Evolutionary conservation across 2,113 vertebrate genomes (phyloP).

Genomic region (Vombatus ursinus): DNA sequence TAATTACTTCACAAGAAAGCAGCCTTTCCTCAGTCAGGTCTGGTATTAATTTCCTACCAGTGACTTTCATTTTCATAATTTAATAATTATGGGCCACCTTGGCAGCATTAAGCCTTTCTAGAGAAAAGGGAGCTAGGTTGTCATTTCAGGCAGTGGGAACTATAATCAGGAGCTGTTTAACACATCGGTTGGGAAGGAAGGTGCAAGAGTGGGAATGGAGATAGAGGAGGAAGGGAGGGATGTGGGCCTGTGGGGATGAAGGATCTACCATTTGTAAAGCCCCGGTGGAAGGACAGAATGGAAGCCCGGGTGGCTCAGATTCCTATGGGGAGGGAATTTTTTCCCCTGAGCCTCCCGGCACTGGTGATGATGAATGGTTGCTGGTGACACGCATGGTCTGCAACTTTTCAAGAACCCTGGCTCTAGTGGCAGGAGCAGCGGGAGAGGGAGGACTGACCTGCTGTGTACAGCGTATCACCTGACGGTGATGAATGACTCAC

Average conservation of each 20-base stretch:
- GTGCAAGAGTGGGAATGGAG: neutral
- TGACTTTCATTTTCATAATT: constrained; percentile 81
- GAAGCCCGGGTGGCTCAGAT: fast-evolving
- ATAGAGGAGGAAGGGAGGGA: neutral
- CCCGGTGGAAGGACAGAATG: fast-evolving
- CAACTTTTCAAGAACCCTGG: constrained; percentile 81
- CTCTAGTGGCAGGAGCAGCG: constrained; percentile 75
- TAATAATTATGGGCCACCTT: constrained; percentile 77
- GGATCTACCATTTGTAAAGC: neutral
- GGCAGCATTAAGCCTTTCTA: constrained; percentile 60
- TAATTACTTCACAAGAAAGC: constrained; percentile 84
- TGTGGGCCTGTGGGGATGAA: fast-evolving
- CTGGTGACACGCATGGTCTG: constrained; percentile 81
- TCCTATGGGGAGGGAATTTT: neutral
- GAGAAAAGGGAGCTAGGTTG: constrained; percentile 32
- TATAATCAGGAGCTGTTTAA: neutral
- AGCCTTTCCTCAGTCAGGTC: constrained; percentile 76
- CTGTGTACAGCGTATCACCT: constrained; percentile 77
- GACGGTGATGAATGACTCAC: constrained; percentile 81
- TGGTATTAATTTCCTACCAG: constrained; percentile 82
- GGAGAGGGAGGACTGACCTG: constrained; percentile 77
- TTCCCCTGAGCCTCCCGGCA: constrained; percentile 11
- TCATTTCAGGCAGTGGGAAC: constrained; percentile 37
- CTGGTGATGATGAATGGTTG: constrained; percentile 80
- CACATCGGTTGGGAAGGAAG: neutral